phyloP scores from a whole-genome alignment of 2,113 vertebrate genomes.

The Indicator indicator region DNA sequence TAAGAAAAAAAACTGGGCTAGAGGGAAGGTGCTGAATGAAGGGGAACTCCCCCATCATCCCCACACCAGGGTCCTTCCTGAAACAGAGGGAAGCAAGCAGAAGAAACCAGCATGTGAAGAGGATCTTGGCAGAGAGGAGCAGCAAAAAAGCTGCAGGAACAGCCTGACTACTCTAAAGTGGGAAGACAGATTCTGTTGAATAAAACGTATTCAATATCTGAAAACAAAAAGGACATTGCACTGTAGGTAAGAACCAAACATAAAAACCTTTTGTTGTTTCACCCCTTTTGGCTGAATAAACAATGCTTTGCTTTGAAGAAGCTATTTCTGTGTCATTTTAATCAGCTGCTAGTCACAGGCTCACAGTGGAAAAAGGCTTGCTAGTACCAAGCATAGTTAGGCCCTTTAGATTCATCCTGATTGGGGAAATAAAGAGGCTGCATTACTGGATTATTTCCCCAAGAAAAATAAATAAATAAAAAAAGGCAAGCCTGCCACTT shows the following conservation, averaged over 20 bases:
- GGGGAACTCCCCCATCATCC: not conserved
- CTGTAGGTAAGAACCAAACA: constrained; percentile 4
- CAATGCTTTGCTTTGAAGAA: constrained; percentile 39
- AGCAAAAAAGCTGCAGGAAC: not conserved
- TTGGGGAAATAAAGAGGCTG: constrained; percentile 15
- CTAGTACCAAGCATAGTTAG: not conserved
- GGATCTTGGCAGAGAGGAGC: fast-evolving
- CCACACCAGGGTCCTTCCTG: fast-evolving
- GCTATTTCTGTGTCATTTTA: constrained; percentile 26
- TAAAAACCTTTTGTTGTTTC: constrained; percentile 28
- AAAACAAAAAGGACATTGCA: not conserved
- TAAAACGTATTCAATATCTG: not conserved
- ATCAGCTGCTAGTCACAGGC: constrained; percentile 42
- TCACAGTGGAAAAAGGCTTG: constrained; percentile 6
- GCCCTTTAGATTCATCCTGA: constrained; percentile 35
- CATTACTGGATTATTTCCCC: not conserved
- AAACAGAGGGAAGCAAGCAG: not conserved
- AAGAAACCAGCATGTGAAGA: not conserved
- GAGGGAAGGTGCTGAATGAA: not conserved
- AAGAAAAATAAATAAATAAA: not conserved
- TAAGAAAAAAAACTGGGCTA: fast-evolving
- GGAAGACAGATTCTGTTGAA: not conserved
- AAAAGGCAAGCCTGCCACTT: constrained; percentile 43
- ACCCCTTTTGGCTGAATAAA: constrained; percentile 42
- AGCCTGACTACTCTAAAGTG: not conserved